A percentile compares a stretch with the other conserved stretches of the same genome.
phyloP scores from a whole-genome alignment of 2,797 vertebrate species.

The Centropyge bicolor region DNA sequence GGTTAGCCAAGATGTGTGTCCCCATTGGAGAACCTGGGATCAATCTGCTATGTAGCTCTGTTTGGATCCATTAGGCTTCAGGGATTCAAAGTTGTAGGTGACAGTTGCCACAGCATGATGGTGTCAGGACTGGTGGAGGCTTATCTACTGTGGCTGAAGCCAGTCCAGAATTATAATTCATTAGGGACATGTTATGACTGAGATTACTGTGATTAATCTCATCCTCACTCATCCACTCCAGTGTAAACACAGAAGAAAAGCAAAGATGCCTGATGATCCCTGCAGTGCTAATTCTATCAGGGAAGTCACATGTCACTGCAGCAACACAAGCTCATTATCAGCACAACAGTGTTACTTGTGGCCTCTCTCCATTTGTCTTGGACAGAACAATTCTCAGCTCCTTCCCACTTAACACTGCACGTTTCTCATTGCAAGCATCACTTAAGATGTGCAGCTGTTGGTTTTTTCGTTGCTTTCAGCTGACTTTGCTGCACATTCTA shows the following conservation, averaged over 20 bases:
- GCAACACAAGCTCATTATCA: neutral
- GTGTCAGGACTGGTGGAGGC: too few species aligned
- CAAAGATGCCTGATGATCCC: neutral
- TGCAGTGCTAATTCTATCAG: conserved; percentile 4
- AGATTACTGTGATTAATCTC: neutral
- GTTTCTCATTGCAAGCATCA: conserved; percentile 12
- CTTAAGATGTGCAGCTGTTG: conserved; percentile 44
- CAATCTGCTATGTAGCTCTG: too few species aligned
- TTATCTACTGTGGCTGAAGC: neutral
- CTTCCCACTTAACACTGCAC: conserved; percentile 5
- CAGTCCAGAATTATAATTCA: neutral
- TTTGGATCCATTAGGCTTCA: too few species aligned
- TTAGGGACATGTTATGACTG: neutral
- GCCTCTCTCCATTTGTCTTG: neutral
- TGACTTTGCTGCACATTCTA: conserved; percentile 42
- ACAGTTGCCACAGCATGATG: too few species aligned
- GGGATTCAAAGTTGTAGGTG: too few species aligned
- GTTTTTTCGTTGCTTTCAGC: conserved; percentile 33
- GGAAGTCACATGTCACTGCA: neutral
- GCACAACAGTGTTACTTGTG: neutral
- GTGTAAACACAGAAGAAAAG: neutral
- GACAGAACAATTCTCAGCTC: neutral
- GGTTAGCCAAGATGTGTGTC: too few species aligned
- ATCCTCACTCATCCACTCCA: neutral
- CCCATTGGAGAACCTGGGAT: too few species aligned